Conservation (phyloP, 2,888 invertebrate genomes). For the Scaptomyza reducta region DNA sequence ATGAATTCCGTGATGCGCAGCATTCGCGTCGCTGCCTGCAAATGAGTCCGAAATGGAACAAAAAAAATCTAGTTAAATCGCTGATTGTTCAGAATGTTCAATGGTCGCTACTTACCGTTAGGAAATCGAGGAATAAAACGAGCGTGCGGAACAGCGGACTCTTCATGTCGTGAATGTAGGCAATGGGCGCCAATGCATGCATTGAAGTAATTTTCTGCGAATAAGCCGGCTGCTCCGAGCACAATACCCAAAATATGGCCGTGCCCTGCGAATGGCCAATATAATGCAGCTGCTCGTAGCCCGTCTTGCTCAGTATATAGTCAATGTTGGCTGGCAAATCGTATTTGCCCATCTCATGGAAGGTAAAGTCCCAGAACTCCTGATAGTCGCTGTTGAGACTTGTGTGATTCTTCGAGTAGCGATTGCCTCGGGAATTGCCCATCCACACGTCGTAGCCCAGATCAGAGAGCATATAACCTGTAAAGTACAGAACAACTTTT, state of each 20-base stretch:
- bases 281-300: constrained; percentile 88
- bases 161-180: constrained; percentile 85
- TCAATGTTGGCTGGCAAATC: constrained; percentile 94
- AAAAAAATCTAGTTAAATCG: constrained; percentile 14
- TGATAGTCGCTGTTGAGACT: constrained; percentile 81
- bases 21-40: constrained; percentile 82
- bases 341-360: constrained; percentile 89
- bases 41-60: constrained; percentile 15
- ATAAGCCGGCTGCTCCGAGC: constrained; percentile 85
- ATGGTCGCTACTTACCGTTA: constrained; percentile 73
- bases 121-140: constrained; percentile 82
- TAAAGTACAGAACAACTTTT: neutral
- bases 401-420: constrained; percentile 83
- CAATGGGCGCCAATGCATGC: constrained; percentile 86
- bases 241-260: constrained; percentile 86
- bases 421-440: constrained; percentile 84
- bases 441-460: constrained; percentile 84
- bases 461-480: constrained; percentile 84
- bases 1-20: constrained; percentile 83
- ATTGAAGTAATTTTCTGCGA: constrained; percentile 85
- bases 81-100: constrained; percentile 3
- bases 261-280: constrained; percentile 91
- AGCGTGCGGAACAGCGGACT: constrained; percentile 84
- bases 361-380: constrained; percentile 88
- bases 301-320: constrained; percentile 87